phyloP scores from a whole-genome alignment of 2,113 vertebrate genomes.

The Asarcornis scutulata region DNA sequence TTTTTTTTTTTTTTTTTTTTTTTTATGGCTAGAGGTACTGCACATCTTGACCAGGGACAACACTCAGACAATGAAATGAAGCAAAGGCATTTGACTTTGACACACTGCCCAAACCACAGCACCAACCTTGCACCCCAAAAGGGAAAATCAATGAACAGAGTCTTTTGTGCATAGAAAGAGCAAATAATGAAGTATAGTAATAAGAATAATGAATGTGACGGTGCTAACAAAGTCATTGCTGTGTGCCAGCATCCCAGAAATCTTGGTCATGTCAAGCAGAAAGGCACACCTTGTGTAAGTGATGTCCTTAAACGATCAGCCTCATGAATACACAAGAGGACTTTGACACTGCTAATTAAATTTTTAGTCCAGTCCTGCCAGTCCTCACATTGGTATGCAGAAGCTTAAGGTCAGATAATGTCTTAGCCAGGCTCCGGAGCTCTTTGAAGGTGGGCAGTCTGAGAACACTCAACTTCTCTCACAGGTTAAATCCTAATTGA shows the following conservation, averaged over 20 bases:
- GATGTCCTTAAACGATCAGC: background rate
- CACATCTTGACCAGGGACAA: background rate
- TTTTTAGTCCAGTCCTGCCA: background rate
- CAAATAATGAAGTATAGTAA: background rate
- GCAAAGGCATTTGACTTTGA: background rate
- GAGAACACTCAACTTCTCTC: background rate
- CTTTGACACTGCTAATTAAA: background rate
- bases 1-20: background rate
- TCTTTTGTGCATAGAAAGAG: background rate
- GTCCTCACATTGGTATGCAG: background rate
- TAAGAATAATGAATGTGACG: background rate
- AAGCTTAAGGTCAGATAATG: background rate
- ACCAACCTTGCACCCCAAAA: background rate
- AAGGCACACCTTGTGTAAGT: background rate
- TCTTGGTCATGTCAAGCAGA: background rate
- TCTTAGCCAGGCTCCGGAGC: background rate
- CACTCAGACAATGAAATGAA: background rate
- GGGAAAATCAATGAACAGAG: background rate
- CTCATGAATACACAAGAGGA: background rate
- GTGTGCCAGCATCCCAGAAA: background rate
- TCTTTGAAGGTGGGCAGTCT: background rate
- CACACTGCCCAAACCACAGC: background rate
- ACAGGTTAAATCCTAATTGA: background rate
- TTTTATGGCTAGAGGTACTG: background rate
- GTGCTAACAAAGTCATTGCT: background rate